Conservation (phyloP, 2,888 invertebrate species). For the Unio delphinus region DNA sequence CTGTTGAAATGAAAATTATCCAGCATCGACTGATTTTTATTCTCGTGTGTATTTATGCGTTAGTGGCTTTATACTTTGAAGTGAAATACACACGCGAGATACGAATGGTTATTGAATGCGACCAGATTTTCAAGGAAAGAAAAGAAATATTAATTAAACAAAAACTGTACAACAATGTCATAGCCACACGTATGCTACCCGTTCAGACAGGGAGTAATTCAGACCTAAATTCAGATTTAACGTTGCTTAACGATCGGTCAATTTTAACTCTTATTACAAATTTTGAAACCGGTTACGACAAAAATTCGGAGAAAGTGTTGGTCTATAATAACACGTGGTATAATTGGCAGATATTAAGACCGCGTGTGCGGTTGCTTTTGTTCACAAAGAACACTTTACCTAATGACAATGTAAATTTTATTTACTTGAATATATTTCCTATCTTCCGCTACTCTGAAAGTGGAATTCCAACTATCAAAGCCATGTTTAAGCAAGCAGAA, state of each 20-base stretch:
- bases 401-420: constrained; percentile 7
- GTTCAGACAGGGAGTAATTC: too few species aligned
- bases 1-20: too few species aligned
- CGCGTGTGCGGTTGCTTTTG: constrained; percentile 33
- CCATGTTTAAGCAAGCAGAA: constrained; percentile 28
- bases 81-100: too few species aligned
- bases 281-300: constrained; percentile 21
- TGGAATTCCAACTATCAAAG: constrained; percentile 27
- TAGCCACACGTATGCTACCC: too few species aligned
- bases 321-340: constrained; percentile 34
- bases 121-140: too few species aligned
- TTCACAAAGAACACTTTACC: constrained; percentile 35
- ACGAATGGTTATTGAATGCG: too few species aligned
- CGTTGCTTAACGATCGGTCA: background rate
- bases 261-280: constrained; percentile 29
- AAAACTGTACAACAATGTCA: too few species aligned
- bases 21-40: too few species aligned
- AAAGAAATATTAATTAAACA: too few species aligned
- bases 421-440: constrained; percentile 37
- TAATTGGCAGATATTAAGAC: constrained; percentile 41
- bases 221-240: too few species aligned
- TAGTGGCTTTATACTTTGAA: too few species aligned
- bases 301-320: constrained; percentile 22
- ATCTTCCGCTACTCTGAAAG: constrained; percentile 2
- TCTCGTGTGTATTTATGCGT: too few species aligned